Evolutionary conservation across 2,113 vertebrate species (phyloP).

Genomic region (Pollachius pollachius): DNA sequence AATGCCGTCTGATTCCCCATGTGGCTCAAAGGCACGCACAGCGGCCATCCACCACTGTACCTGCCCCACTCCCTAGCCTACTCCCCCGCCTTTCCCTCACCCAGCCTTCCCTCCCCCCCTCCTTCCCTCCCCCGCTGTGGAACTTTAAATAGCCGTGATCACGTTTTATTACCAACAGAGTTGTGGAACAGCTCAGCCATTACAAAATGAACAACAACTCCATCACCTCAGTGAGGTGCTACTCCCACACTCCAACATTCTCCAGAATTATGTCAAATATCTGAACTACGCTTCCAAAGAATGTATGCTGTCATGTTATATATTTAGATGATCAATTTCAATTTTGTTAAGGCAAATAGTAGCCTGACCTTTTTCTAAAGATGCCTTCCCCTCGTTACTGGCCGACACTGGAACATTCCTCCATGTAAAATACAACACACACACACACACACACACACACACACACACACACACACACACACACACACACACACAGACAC

Average conservation of each 20-base stretch:
- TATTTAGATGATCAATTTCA: slow-evolving; percentile 6
- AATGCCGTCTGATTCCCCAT: slow-evolving; percentile 62
- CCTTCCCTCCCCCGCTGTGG: slow-evolving; percentile 29
- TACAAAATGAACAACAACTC: slow-evolving; percentile 14
- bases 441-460: too few species aligned
- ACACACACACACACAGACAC: too few species aligned
- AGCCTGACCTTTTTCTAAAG: slow-evolving; percentile 6
- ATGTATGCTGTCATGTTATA: not conserved
- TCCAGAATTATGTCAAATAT: too few species aligned
- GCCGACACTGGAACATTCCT: slow-evolving; percentile 24
- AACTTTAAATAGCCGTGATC: slow-evolving; percentile 55
- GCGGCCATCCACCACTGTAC: slow-evolving; percentile 40
- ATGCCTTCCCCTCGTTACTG: slow-evolving; percentile 13
- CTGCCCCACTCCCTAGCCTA: slow-evolving; percentile 36
- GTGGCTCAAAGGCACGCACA: slow-evolving; percentile 50
- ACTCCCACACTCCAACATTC: too few species aligned
- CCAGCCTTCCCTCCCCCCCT: not conserved
- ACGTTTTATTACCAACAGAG: slow-evolving; percentile 59
- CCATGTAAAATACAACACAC: slow-evolving; percentile 22
- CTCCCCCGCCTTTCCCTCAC: not conserved
- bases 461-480: too few species aligned
- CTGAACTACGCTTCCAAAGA: not conserved
- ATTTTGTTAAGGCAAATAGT: not conserved
- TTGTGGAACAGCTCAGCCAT: slow-evolving; percentile 28
- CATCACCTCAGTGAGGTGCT: too few species aligned